A percentile compares a stretch with the other conserved stretches of the same genome.
These are phyloP conservation scores for Calcarius ornatus DNA, from an alignment of 2,113 vertebrate species.

Conservation along the genomic window DNA sequence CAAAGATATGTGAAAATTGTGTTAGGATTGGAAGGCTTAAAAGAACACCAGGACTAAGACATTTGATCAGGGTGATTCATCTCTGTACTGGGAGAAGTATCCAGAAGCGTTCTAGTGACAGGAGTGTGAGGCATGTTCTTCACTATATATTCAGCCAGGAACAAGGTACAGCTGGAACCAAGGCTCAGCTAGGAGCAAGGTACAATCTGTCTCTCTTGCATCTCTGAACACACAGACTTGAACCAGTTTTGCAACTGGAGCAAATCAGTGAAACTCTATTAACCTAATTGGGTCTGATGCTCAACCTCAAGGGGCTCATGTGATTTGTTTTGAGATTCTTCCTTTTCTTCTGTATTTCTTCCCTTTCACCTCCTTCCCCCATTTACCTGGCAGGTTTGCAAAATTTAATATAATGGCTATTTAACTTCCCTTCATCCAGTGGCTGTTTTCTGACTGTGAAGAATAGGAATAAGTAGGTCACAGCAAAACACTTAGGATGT, in stretches of 20 bases:
- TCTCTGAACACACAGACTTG: neutral
- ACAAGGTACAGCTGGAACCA: neutral
- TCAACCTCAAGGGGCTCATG: neutral
- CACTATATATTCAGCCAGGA: neutral
- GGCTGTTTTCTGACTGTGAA: neutral
- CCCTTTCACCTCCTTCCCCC: rapidly evolving
- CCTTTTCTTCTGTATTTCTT: neutral
- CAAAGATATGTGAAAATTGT: neutral
- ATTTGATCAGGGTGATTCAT: neutral
- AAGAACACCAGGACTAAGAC: neutral
- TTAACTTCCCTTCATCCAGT: neutral
- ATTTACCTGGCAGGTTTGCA: neutral
- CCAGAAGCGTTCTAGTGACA: neutral
- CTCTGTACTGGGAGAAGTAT: neutral
- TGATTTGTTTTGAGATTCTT: neutral
- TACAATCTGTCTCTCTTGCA: neutral
- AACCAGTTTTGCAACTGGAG: neutral
- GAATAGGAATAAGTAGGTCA: neutral
- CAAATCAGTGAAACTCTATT: neutral
- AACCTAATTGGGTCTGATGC: neutral
- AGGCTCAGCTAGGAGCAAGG: neutral
- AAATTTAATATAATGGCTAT: neutral
- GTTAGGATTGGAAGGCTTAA: neutral
- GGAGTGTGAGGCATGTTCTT: neutral
- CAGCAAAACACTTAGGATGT: neutral